Base-by-base conservation (phyloP, 2,113 vertebrate genomes). In the Zosterops borbonicus region DNA sequence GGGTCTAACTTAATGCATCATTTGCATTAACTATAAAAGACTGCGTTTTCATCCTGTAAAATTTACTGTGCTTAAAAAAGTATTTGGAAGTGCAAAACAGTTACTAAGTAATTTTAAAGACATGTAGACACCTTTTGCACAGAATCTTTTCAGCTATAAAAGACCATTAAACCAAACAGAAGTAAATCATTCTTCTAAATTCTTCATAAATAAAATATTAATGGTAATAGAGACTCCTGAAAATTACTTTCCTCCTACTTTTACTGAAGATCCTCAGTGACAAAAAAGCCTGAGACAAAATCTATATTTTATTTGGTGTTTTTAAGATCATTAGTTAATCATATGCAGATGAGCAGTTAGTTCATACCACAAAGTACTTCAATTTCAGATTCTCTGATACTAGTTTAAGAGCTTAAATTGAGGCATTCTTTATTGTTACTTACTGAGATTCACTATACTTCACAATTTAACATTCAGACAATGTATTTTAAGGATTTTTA, bases 1-100 rank as follows among this genome's bases (percentile, higher is more conserved):
- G 80, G 89, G 93, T 94, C 96, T 97, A 93, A 95, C 64, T 93
- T 96, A 97, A 97, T 95, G 94, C 82, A 96, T 96, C 95, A 97
- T 97, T 98, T 97, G 88, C 89, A 96, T 96, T 96, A 96, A 95
- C 77, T 65, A 93, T 94, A 96, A 96, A 93, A 95, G 83, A 95
- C 53, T 92, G 69, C 81, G n/a, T 95, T 96, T 97, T 96, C 93
- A 97, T 85, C 47, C 52, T 90, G 92, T 94, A 95, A 96, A 97
- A 97, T 97, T 96, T 96, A 95, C 70, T 94, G 73, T 86, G 88
- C 82, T 96, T 92, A 93, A 93, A 87, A 71, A 94, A 93, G 86
- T 93, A 94, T 95, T 94, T 94, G 68, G 46, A 95, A 95, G 76
- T 22, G 42, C 46, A 92, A 96, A 95, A 95, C 35, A 95, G 84